Evolutionary conservation across 1,140 invertebrate species (phyloP), one percentile per base, ranked within the genome.

Genomic region (Cherax quadricarinatus): DNA sequence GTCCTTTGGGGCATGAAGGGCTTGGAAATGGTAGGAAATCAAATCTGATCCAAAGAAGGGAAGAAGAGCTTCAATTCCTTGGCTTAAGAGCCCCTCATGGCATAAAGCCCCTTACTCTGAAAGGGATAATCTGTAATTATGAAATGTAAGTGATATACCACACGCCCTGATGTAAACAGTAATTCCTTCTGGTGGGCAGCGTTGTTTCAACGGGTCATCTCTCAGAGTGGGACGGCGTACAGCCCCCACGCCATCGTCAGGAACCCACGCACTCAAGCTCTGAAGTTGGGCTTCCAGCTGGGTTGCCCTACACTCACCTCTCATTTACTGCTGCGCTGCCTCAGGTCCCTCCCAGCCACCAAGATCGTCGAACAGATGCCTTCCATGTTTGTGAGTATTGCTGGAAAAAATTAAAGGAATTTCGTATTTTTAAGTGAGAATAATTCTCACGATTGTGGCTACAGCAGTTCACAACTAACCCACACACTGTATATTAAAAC

Each of bases 191-290:
- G 21, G 4, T n/a, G 48, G 14, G 16, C 88, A 92, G 93, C 70
- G 14, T 70, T 92, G 24, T 21, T 93, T 6, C 84, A 89, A 10
- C 48, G 66, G 9, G 93, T 84, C 60, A 93, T 93, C 78, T 93
- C 93, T 21, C 93, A 91, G 87, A 92, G 91, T 70, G 93, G 93
- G 14, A 93, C 93, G 7, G 93, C 93, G 7, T 93, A 93, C 91
- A 90, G 84, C 24, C 93, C 93, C n/a, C 91, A 92, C 79, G 93
- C 93, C 88, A 91, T 93, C 48, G 60, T 85, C 4, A 86, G 91
- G 49, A 57, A 91, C 51, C 66, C 93, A 6, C 75, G 53, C 3
- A 51, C 51, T 0, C 62, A 91, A n/a, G 90, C 93, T n/a, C 48
- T 86, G n/a, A 90, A 89, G 53, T 80, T 93, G 14, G 91, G 91